Percentiles rank a stretch among this genome's conserved stretches.
phyloP scores from a whole-genome alignment of 1,140 invertebrate genomes.

The Zelostemma sp. region DNA sequence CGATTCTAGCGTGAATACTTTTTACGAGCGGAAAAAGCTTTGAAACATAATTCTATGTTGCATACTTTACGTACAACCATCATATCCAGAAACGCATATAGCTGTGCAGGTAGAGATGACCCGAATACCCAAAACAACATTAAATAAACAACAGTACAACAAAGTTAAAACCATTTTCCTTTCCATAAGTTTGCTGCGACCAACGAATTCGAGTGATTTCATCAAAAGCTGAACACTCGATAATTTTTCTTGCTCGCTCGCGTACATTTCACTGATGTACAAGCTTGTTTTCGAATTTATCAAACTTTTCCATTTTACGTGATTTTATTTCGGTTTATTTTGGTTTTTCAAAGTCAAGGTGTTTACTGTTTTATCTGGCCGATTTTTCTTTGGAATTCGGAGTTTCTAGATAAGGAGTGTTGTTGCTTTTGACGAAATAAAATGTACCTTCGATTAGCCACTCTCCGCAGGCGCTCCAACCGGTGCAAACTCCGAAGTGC shows the following conservation, averaged over 20 bases:
- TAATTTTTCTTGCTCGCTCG: not conserved
- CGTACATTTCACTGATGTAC: not conserved
- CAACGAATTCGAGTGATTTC: no score
- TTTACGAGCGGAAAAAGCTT: slow-evolving; percentile 19
- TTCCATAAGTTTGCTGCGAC: not conserved
- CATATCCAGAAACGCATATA: slow-evolving; percentile 59
- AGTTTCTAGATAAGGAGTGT: no score
- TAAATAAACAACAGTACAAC: slow-evolving; percentile 42
- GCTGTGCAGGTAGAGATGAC: slow-evolving; percentile 54
- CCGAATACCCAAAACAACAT: slow-evolving; percentile 48
- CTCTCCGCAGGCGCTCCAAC: slow-evolving; percentile 85
- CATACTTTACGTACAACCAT: slow-evolving; percentile 64
- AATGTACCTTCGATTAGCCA: slow-evolving; percentile 89
- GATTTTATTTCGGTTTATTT: no score
- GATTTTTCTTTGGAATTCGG: no score
- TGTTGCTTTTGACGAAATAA: no score
- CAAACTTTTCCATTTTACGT: no score
- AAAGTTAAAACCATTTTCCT: slow-evolving; percentile 17
- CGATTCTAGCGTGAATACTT: slow-evolving; percentile 13
- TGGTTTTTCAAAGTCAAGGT: no score
- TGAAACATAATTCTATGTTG: slow-evolving; percentile 8
- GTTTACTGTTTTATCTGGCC: no score
- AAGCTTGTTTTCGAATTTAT: not conserved
- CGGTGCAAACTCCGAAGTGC: slow-evolving; percentile 85
- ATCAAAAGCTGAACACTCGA: no score